A percentile compares a stretch with the other conserved stretches of the same genome.
Evolutionary conservation across 2,888 invertebrate genomes (phyloP).

Genomic region (Pachliopta kotzebuea): DNA sequence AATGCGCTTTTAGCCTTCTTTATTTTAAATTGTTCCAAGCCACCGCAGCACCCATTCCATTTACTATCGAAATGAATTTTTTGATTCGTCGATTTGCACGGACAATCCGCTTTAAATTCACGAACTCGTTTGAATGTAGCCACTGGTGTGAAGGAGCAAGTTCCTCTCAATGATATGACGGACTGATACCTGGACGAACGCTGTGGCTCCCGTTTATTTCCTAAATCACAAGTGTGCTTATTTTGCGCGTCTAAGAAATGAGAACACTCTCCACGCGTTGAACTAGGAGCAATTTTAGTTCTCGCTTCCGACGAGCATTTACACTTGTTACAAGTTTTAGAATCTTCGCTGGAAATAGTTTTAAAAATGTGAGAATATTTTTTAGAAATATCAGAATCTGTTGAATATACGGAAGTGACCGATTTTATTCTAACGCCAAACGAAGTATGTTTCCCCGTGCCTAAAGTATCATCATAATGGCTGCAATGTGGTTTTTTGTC

Average conservation of each 20-base stretch:
- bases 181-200: neutral
- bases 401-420: neutral
- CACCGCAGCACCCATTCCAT: neutral
- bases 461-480: neutral
- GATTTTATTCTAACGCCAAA: slow-evolving; percentile 12
- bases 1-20: slow-evolving; percentile 9
- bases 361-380: slow-evolving; percentile 5
- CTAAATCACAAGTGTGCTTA: slow-evolving; percentile 3
- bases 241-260: slow-evolving; percentile 2
- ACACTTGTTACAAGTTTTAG: neutral
- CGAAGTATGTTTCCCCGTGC: slow-evolving; percentile 1
- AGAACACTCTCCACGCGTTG: neutral
- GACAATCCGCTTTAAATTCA: slow-evolving; percentile 2
- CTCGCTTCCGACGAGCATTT: slow-evolving; percentile 2
- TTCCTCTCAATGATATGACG: neutral
- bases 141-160: slow-evolving; percentile 8
- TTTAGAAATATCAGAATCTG: slow-evolving; percentile 8
- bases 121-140: neutral
- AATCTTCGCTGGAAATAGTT: neutral
- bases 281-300: slow-evolving; percentile 2
- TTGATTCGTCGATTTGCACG: slow-evolving; percentile 3
- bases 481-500: neutral
- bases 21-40: neutral
- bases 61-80: neutral
- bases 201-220: neutral